A percentile compares a stretch with the other conserved stretches of the same genome.
Evolutionary conservation across 2,797 vertebrate genomes (phyloP).

Genomic region (Liasis olivaceus): DNA sequence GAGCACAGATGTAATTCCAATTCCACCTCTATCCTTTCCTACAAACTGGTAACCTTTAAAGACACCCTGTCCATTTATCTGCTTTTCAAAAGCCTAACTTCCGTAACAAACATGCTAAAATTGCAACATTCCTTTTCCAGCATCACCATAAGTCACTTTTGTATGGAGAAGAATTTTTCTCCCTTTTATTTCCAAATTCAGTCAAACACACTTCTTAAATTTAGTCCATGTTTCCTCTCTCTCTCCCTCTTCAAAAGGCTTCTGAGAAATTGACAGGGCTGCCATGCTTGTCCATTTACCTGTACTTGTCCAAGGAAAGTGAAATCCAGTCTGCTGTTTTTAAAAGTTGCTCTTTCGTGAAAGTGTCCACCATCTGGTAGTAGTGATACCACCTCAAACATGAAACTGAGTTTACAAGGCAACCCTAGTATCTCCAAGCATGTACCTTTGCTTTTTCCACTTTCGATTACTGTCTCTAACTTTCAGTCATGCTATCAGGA

Average conservation of each 20-base stretch:
- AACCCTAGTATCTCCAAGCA: background rate
- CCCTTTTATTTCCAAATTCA: background rate
- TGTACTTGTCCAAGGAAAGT: background rate
- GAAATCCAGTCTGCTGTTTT: background rate
- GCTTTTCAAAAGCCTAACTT: background rate
- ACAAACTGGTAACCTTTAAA: background rate
- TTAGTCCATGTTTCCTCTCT: background rate
- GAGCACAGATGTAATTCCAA: background rate
- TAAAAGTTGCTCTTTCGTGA: background rate
- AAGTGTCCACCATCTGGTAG: background rate
- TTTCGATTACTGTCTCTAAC: conserved; percentile 6
- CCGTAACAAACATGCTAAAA: background rate
- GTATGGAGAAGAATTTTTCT: background rate
- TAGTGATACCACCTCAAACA: background rate
- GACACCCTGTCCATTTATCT: background rate
- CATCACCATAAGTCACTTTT: background rate
- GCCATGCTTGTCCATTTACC: background rate
- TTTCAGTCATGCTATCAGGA: background rate
- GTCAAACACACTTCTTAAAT: background rate
- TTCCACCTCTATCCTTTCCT: background rate
- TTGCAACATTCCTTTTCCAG: background rate
- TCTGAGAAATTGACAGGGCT: background rate
- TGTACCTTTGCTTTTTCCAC: conserved; percentile 4
- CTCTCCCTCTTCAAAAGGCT: background rate
- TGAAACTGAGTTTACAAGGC: background rate